Conservation (phyloP, 2,888 invertebrate species). For the Amorpha juglandis region DNA sequence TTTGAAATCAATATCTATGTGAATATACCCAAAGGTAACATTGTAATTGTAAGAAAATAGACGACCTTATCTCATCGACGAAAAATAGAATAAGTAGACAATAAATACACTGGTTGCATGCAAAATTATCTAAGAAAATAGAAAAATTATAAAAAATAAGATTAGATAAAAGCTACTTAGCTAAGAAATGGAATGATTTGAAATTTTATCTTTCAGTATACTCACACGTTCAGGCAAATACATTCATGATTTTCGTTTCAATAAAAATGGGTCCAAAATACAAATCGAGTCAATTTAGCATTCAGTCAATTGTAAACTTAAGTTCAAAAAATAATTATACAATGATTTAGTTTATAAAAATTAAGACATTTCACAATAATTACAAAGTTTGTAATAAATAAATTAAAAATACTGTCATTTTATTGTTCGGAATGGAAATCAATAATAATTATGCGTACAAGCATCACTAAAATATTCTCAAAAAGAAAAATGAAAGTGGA, state of each 20-base stretch:
- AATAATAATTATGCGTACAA: slow-evolving; percentile 50
- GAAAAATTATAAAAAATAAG: slow-evolving; percentile 62
- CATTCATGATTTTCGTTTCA: slow-evolving; percentile 62
- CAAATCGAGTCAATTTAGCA: slow-evolving; percentile 69
- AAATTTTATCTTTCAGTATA: slow-evolving; percentile 78
- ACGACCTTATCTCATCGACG: slow-evolving; percentile 63
- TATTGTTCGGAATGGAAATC: slow-evolving; percentile 66
- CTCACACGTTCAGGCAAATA: slow-evolving; percentile 70
- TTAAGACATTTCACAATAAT: slow-evolving; percentile 69
- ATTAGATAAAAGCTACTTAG: slow-evolving; percentile 53
- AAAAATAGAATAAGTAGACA: slow-evolving; percentile 54
- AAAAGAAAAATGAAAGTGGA: slow-evolving; percentile 82
- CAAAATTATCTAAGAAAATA: slow-evolving; percentile 75
- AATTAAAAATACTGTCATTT: slow-evolving; percentile 80
- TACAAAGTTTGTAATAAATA: slow-evolving; percentile 73
- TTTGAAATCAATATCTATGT: slow-evolving; percentile 72
- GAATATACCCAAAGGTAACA: slow-evolving; percentile 77
- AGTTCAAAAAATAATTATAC: slow-evolving; percentile 73
- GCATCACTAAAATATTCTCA: slow-evolving; percentile 60
- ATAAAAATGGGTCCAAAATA: slow-evolving; percentile 65
- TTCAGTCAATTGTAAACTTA: slow-evolving; percentile 79
- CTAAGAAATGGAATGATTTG: slow-evolving; percentile 80
- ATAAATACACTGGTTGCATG: slow-evolving; percentile 65
- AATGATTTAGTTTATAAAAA: slow-evolving; percentile 63
- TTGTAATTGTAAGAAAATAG: slow-evolving; percentile 49